phyloP scores from a whole-genome alignment of 2,797 vertebrate genomes.

The Gallinago solitaria region DNA sequence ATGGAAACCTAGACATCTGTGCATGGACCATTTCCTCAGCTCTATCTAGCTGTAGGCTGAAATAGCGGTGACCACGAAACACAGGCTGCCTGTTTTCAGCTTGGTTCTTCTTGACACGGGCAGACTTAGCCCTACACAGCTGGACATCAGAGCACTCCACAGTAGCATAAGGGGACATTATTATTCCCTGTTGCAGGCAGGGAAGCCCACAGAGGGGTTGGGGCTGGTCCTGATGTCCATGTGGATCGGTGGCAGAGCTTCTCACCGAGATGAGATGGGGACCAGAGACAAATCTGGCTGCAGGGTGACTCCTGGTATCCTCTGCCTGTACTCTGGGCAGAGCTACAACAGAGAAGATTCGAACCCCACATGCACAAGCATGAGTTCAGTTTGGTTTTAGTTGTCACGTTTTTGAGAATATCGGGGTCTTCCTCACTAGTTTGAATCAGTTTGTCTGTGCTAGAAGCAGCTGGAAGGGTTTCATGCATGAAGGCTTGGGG shows the following conservation, averaged over 20 bases:
- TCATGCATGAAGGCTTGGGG: not conserved
- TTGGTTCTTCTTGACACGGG: accelerated
- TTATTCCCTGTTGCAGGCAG: not conserved
- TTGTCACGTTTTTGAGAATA: not conserved
- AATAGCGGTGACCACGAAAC: not conserved
- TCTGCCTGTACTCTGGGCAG: not conserved
- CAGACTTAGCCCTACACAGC: not conserved
- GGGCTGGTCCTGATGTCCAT: not conserved
- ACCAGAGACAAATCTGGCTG: not conserved
- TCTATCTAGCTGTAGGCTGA: not conserved
- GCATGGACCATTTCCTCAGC: not conserved
- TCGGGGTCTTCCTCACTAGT: not conserved
- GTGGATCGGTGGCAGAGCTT: not conserved
- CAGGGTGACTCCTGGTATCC: not conserved
- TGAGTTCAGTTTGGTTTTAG: not conserved
- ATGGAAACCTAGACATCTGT: not conserved
- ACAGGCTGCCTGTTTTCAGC: not conserved
- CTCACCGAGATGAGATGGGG: not conserved
- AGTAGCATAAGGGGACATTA: not conserved
- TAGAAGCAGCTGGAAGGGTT: not conserved
- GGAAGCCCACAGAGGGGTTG: not conserved
- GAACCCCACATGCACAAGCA: not conserved
- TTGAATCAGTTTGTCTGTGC: not conserved
- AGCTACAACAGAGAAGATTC: not conserved
- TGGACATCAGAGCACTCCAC: not conserved